phyloP scores from a whole-genome alignment of 2,888 invertebrate genomes.

The Xylota sylvarum region DNA sequence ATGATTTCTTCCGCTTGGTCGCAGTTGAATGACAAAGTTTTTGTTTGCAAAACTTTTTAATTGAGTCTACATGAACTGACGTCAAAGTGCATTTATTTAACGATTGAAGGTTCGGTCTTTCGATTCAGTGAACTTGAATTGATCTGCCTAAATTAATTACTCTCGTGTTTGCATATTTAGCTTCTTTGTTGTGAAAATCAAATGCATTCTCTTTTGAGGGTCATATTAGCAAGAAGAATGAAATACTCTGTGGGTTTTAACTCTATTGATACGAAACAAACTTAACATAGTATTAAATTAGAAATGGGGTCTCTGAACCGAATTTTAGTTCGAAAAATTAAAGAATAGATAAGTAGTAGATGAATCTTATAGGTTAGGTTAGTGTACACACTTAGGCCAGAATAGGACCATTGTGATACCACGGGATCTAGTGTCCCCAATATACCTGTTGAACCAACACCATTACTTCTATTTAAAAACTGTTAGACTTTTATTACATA shows the following conservation, averaged over 20 bases:
- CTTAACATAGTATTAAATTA: not conserved
- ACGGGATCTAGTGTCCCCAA: too few species aligned
- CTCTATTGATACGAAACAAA: not conserved
- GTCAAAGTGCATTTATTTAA: constrained; percentile 59
- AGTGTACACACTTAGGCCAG: too few species aligned
- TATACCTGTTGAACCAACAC: too few species aligned
- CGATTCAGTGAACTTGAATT: constrained; percentile 67
- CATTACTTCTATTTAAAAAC: too few species aligned
- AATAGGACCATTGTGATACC: too few species aligned
- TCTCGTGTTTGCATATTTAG: constrained; percentile 44
- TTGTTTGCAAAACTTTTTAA: constrained; percentile 77
- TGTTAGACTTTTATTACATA: too few species aligned
- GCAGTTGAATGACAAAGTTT: constrained; percentile 63
- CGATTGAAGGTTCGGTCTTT: constrained; percentile 37
- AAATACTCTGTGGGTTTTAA: not conserved
- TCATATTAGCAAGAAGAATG: not conserved
- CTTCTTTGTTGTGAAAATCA: constrained; percentile 51
- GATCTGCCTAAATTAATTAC: constrained; percentile 70
- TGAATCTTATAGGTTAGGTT: too few species aligned
- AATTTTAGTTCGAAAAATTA: too few species aligned
- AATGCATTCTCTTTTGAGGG: not conserved
- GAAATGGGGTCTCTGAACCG: too few species aligned
- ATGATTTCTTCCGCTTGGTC: constrained; percentile 60
- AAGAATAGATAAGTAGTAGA: too few species aligned
- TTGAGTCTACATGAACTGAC: constrained; percentile 60